Conservation (phyloP, 1,140 invertebrate genomes). For the Drosophila prosaltans region DNA sequence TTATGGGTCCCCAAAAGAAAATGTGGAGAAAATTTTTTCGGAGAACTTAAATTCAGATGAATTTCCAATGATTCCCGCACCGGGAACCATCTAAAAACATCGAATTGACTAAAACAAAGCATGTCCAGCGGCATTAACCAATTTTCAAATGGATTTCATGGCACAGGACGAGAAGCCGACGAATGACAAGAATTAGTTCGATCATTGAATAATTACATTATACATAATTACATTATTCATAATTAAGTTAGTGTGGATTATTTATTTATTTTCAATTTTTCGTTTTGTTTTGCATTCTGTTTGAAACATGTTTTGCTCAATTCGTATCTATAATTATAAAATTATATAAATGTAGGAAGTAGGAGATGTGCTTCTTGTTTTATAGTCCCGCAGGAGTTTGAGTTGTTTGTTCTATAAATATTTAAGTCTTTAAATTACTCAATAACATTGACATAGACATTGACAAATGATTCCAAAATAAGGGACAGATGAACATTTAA, state of each 20-base stretch:
- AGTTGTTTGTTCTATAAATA: constrained; percentile 10
- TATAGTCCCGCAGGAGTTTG: constrained; percentile 1
- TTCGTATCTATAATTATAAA: constrained; percentile 24
- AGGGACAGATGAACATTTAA: background rate
- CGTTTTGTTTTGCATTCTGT: constrained; percentile 32
- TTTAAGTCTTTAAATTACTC: constrained; percentile 13
- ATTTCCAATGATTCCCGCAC: too few relatives aligned
- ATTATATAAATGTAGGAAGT: constrained; percentile 12
- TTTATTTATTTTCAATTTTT: constrained; percentile 35
- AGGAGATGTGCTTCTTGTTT: constrained; percentile 3
- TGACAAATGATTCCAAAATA: background rate
- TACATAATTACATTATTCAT: background rate
- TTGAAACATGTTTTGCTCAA: constrained; percentile 43
- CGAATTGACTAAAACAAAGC: too few relatives aligned
- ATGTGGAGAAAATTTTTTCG: too few relatives aligned
- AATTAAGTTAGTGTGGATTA: constrained; percentile 33
- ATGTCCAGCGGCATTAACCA: too few relatives aligned
- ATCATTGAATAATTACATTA: too few relatives aligned
- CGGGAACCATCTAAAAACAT: too few relatives aligned
- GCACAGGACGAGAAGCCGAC: too few relatives aligned
- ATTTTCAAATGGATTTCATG: too few relatives aligned
- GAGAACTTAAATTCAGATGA: too few relatives aligned
- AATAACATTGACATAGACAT: background rate
- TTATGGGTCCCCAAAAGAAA: too few relatives aligned
- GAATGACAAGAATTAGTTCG: background rate